phyloP scores from a whole-genome alignment of 2,888 invertebrate genomes.

The Pandemis cinnamomeana region DNA sequence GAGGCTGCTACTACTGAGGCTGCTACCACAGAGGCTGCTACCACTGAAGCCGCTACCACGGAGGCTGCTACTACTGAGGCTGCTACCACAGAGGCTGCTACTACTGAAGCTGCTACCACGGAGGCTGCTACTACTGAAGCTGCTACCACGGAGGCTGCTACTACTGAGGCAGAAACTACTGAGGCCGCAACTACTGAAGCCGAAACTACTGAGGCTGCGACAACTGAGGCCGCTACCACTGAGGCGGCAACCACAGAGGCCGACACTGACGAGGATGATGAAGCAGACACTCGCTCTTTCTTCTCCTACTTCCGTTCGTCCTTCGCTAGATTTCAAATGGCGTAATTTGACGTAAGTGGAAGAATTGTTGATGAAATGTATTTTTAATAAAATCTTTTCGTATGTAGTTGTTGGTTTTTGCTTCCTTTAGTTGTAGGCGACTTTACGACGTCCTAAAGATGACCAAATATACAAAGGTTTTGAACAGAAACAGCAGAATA shows the following conservation, averaged over 20 bases:
- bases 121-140: constrained; percentile 14
- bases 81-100: constrained; percentile 3
- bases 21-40: background rate
- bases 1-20: constrained; percentile 6
- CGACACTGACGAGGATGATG: constrained; percentile 1
- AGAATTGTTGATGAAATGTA: background rate
- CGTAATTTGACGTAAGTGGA: background rate
- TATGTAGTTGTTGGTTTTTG: background rate
- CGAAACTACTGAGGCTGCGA: constrained; percentile 1
- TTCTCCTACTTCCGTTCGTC: constrained; percentile 12
- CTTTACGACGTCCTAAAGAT: no score
- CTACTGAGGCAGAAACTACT: background rate
- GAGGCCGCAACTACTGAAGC: background rate
- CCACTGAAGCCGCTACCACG: background rate
- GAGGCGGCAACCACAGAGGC: constrained; percentile 9
- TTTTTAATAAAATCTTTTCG: background rate
- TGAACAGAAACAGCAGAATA: no score
- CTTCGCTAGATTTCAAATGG: constrained; percentile 4
- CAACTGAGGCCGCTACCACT: background rate
- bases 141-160: constrained; percentile 7
- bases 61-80: constrained; percentile 6
- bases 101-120: background rate
- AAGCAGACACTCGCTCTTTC: constrained; percentile 22
- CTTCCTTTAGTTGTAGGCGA: no score
- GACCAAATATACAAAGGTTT: no score